Evolutionary conservation across 2,113 vertebrate genomes (phyloP).

Genomic region (Arvicanthis niloticus): DNA sequence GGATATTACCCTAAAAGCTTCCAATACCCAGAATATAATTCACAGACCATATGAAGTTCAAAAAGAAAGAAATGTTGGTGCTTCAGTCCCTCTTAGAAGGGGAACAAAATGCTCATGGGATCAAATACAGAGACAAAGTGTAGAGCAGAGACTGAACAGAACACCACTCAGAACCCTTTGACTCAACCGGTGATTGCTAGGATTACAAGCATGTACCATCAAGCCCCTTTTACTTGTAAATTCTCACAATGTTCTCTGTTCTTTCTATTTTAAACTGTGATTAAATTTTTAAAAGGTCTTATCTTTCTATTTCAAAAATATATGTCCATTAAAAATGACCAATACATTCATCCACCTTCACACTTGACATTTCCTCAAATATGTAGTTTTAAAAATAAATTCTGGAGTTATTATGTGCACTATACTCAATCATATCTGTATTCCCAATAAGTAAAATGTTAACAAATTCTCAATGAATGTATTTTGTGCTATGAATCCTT

Average conservation of each 20-base stretch:
- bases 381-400: background rate
- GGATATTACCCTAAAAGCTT: no score
- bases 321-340: background rate
- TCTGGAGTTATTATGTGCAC: background rate
- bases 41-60: no score
- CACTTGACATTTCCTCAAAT: background rate
- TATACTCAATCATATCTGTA: background rate
- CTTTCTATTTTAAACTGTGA: background rate
- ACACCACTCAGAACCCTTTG: background rate
- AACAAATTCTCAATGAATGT: background rate
- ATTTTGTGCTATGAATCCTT: background rate
- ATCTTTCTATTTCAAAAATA: background rate
- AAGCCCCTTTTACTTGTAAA: background rate
- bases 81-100: no score
- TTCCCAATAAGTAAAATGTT: background rate
- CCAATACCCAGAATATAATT: no score
- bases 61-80: no score
- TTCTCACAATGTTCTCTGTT: background rate
- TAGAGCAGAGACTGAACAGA: no score
- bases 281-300: background rate
- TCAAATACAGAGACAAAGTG: no score
- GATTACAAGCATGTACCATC: background rate
- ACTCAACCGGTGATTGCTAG: background rate
- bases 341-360: background rate
- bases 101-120: no score